A percentile compares a stretch with the other conserved stretches of the same genome.
Conservation (phyloP, 2,113 vertebrate genomes). For the Nycticryphes semicollaris region DNA sequence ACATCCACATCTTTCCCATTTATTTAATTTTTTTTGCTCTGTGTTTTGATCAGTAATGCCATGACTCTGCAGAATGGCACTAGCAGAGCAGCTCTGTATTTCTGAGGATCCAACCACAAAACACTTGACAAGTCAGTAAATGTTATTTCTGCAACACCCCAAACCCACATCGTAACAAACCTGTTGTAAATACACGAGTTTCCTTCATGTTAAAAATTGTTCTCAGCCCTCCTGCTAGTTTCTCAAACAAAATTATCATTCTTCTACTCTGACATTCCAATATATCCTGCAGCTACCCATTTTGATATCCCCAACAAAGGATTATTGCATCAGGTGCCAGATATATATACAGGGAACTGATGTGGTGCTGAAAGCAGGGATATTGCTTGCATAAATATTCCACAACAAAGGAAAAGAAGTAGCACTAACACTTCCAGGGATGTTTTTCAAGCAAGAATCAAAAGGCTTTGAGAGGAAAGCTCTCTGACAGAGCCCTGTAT, state of each 20-base stretch:
- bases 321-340: background rate
- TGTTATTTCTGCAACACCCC: background rate
- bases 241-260: background rate
- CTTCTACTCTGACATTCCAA: background rate
- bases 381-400: background rate
- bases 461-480: background rate
- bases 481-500: background rate
- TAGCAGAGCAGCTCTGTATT: background rate
- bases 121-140: background rate
- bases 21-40: background rate
- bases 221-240: background rate
- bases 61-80: background rate
- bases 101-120: background rate
- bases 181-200: background rate
- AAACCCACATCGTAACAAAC: background rate
- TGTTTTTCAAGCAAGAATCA: background rate
- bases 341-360: background rate
- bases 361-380: background rate
- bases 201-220: background rate
- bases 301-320: background rate
- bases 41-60: background rate
- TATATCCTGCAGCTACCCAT: background rate
- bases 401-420: background rate
- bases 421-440: background rate
- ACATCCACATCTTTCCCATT: background rate